phyloP scores from a whole-genome alignment of 1,140 invertebrate species.

The Heliothis subflexa region DNA sequence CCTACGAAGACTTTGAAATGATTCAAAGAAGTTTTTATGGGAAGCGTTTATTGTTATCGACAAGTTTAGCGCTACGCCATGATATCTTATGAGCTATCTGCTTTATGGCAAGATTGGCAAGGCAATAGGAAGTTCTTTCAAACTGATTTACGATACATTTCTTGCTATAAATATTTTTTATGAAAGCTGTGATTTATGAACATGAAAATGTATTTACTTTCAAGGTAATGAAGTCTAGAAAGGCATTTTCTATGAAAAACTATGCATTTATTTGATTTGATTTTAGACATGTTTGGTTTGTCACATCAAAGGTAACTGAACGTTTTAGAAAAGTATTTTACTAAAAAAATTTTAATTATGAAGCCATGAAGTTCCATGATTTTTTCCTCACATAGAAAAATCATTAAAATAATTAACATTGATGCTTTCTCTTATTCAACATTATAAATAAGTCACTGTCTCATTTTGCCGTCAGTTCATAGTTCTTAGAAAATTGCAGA shows the following conservation, averaged over 20 bases:
- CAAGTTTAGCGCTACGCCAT: constrained; percentile 54
- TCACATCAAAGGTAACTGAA: too few species aligned
- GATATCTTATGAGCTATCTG: constrained; percentile 52
- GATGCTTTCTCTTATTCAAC: neutral
- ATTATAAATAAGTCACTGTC: neutral
- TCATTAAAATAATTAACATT: too few species aligned
- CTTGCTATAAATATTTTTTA: constrained; percentile 28
- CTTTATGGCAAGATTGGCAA: constrained; percentile 51
- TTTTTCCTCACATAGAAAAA: too few species aligned
- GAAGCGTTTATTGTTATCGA: constrained; percentile 58
- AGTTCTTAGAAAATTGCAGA: neutral
- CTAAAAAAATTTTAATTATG: too few species aligned
- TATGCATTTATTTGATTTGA: too few species aligned
- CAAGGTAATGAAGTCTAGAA: neutral
- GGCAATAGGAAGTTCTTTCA: constrained; percentile 34
- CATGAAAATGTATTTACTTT: constrained; percentile 1
- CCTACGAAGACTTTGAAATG: constrained; percentile 58
- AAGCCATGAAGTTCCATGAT: too few species aligned
- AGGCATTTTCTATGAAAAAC: too few species aligned
- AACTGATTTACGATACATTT: constrained; percentile 24
- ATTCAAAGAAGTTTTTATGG: constrained; percentile 58
- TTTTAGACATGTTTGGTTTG: too few species aligned
- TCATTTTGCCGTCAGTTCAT: neutral
- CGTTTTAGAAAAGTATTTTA: too few species aligned
- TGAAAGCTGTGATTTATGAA: neutral